Conservation (phyloP, 2,888 invertebrate species). For the Gymnoscelis rufifasciata region DNA sequence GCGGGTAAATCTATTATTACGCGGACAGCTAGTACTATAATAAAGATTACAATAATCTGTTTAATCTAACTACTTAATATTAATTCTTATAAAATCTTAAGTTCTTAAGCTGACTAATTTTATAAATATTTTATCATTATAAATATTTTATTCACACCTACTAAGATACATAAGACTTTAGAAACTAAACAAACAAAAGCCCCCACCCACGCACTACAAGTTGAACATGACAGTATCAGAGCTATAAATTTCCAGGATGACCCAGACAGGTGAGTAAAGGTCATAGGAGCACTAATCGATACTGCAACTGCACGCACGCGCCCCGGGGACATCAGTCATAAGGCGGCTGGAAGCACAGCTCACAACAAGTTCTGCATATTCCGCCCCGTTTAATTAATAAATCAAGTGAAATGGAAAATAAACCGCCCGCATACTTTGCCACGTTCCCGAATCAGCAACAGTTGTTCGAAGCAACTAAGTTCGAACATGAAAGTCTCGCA, state of each 20-base stretch:
- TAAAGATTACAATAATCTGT: too few relatives aligned
- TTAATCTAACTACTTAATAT: too few relatives aligned
- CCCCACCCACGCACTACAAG: neutral
- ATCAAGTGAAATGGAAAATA: neutral
- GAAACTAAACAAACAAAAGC: too few relatives aligned
- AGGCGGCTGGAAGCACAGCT: neutral
- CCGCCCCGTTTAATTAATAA: neutral
- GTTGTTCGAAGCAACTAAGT: conserved; percentile 2
- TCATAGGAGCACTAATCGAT: conserved; percentile 13
- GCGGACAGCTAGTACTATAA: too few relatives aligned
- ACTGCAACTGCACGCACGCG: conserved; percentile 18
- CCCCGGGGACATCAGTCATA: conserved; percentile 9
- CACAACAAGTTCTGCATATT: neutral
- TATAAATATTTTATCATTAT: too few relatives aligned
- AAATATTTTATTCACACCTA: too few relatives aligned
- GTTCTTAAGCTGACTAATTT: too few relatives aligned
- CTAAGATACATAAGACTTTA: too few relatives aligned
- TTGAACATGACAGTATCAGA: neutral
- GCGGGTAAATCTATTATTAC: too few relatives aligned
- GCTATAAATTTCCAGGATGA: neutral
- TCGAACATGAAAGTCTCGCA: conserved; percentile 3
- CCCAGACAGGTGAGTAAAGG: conserved; percentile 9
- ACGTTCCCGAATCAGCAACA: neutral
- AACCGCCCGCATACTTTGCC: neutral
- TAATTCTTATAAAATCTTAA: too few relatives aligned